Evolutionary conservation across 2,113 vertebrate genomes (phyloP).

Genomic region (Bufo gargarizans): DNA sequence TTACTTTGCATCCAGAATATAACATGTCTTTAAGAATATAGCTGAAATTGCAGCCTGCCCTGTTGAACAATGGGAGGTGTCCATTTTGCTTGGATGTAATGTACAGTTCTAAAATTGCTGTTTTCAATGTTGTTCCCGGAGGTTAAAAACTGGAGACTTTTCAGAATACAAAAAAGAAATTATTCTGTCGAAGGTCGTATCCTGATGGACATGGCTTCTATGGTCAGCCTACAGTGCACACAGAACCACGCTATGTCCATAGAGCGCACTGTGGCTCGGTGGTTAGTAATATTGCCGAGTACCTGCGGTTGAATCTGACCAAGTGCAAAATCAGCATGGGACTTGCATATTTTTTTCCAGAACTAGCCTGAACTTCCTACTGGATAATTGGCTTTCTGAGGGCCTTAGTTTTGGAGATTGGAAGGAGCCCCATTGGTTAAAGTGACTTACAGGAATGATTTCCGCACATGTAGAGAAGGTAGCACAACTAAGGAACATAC

Average conservation of each 20-base stretch:
- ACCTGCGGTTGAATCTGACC: no score
- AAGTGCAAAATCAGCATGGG: no score
- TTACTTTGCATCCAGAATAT: constrained; percentile 15
- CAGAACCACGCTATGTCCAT: background rate
- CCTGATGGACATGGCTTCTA: background rate
- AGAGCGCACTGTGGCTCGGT: background rate
- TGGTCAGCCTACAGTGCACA: background rate
- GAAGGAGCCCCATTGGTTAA: no score
- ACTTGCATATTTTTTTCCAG: no score
- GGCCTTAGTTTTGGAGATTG: no score
- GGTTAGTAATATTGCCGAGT: no score
- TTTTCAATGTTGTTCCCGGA: background rate
- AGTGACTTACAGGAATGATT: no score
- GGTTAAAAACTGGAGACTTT: background rate
- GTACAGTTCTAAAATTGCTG: constrained; percentile 3
- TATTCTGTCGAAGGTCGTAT: background rate
- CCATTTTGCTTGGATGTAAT: background rate
- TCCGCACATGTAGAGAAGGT: no score
- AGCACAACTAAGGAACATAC: no score
- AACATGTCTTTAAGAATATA: constrained; percentile 7
- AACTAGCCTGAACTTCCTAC: no score
- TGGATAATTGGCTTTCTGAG: no score
- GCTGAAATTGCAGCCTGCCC: constrained; percentile 9
- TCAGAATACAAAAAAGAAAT: background rate
- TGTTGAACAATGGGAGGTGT: background rate